Evolutionary conservation across 2,113 vertebrate species (phyloP).

Genomic region (Donacobius atricapilla): DNA sequence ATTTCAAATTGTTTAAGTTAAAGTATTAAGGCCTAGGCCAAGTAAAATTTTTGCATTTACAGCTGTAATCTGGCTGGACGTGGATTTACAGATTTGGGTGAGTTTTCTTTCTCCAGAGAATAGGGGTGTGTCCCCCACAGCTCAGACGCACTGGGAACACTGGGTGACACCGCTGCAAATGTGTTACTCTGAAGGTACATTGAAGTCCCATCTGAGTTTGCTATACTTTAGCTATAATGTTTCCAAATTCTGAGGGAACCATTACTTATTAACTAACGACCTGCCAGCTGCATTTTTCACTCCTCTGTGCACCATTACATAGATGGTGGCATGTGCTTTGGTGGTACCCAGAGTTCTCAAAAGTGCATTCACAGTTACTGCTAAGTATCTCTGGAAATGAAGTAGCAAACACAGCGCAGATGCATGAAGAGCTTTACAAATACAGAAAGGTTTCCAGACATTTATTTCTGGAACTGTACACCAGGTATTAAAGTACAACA

Average conservation of each 20-base stretch:
- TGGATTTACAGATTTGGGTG: background rate
- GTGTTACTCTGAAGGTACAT: accelerated
- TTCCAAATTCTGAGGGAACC: background rate
- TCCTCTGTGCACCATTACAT: too few species aligned
- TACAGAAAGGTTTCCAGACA: conserved; percentile 89
- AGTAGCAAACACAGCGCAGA: background rate
- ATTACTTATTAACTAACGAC: too few species aligned
- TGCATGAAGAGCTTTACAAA: conserved; percentile 46
- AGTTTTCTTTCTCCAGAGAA: background rate
- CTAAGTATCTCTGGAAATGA: background rate
- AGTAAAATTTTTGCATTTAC: background rate
- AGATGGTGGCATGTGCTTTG: accelerated
- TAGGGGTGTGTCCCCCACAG: accelerated
- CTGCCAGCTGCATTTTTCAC: background rate
- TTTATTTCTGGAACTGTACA: conserved; percentile 99
- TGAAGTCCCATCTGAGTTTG: background rate
- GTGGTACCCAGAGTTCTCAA: accelerated
- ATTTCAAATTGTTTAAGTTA: background rate
- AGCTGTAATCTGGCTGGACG: background rate
- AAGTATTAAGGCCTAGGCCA: background rate
- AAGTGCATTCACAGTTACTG: background rate
- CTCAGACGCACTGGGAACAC: accelerated
- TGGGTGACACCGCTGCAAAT: accelerated
- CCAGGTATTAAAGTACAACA: conserved; percentile 99
- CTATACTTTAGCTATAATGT: background rate